A percentile compares a stretch with the other conserved stretches of the same genome.
These are phyloP conservation scores for Triplophysa dalaica DNA, from an alignment of 2,113 vertebrate species.

Conservation along the genomic window DNA sequence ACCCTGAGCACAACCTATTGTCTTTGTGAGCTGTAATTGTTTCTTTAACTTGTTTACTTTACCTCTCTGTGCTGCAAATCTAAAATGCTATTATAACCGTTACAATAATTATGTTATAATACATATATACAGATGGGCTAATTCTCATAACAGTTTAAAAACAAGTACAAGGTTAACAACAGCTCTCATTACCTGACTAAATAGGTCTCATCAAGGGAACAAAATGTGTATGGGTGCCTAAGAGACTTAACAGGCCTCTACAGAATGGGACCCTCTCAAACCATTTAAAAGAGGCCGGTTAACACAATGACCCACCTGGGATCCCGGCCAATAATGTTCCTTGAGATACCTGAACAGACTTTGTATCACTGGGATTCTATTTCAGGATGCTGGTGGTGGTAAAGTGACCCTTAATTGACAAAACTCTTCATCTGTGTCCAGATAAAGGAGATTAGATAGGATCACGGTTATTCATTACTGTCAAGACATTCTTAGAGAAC, in stretches of 20 bases:
- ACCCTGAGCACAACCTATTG: not conserved
- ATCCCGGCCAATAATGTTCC: slow-evolving; percentile 3
- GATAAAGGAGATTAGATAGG: slow-evolving; percentile 8
- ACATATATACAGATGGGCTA: not conserved
- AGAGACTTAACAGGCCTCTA: not conserved
- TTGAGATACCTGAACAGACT: slow-evolving; percentile 6
- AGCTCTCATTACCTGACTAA: slow-evolving; percentile 3
- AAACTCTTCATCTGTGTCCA: slow-evolving; percentile 25
- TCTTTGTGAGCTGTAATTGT: not conserved
- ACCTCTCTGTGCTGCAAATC: not conserved
- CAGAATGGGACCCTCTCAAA: not conserved
- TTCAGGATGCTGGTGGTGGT: slow-evolving; percentile 3
- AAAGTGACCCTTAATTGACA: slow-evolving; percentile 30
- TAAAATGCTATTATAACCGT: not conserved
- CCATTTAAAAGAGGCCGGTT: not conserved
- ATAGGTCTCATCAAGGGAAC: not conserved
- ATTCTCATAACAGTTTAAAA: not conserved
- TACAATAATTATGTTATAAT: no score
- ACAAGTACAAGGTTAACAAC: not conserved
- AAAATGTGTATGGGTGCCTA: not conserved
- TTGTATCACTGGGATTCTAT: slow-evolving; percentile 4
- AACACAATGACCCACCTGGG: slow-evolving; percentile 16
- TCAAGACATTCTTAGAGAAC: not conserved
- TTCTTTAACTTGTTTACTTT: not conserved
- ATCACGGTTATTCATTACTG: not conserved